Evolutionary conservation across 1,140 invertebrate species (phyloP).

Genomic region (Calephelis nemesis): DNA sequence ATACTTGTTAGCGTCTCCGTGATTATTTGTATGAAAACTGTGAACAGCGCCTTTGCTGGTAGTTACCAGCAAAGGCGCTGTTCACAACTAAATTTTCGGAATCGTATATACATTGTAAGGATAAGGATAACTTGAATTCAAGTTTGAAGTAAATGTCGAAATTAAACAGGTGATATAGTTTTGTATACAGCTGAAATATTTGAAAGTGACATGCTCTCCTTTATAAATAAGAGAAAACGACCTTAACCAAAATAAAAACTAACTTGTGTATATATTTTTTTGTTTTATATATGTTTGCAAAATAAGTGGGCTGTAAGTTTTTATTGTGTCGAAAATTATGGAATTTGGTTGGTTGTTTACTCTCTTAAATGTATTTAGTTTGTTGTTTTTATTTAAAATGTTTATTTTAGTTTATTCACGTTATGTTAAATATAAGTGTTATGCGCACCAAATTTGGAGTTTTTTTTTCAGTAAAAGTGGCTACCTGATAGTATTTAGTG

Average conservation of each 20-base stretch:
- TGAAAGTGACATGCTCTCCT: slow-evolving; percentile 10
- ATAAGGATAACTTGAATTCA: not conserved
- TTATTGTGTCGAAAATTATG: not conserved
- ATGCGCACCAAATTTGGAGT: slow-evolving; percentile 57
- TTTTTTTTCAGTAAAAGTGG: slow-evolving; percentile 38
- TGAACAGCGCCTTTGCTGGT: too few species aligned
- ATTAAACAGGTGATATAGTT: not conserved
- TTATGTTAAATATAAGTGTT: slow-evolving; percentile 77
- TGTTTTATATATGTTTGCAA: not conserved
- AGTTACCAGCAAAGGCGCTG: too few species aligned
- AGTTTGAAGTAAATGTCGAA: not conserved
- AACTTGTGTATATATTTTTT: too few species aligned
- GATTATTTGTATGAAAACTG: too few species aligned
- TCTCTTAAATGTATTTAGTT: slow-evolving; percentile 57
- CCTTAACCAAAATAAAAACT: not conserved
- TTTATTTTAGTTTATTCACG: slow-evolving; percentile 72
- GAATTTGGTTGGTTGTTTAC: slow-evolving; percentile 35
- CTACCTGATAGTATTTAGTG: too few species aligned
- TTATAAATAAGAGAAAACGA: slow-evolving; percentile 3
- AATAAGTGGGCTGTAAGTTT: slow-evolving; percentile 8
- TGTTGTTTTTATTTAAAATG: slow-evolving; percentile 76
- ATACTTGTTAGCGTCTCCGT: too few species aligned
- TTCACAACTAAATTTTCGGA: too few species aligned
- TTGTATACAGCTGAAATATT: not conserved
- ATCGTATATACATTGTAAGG: not conserved